Base-by-base conservation (phyloP, 1,140 invertebrate genomes). In the Hycleus cichorii region DNA sequence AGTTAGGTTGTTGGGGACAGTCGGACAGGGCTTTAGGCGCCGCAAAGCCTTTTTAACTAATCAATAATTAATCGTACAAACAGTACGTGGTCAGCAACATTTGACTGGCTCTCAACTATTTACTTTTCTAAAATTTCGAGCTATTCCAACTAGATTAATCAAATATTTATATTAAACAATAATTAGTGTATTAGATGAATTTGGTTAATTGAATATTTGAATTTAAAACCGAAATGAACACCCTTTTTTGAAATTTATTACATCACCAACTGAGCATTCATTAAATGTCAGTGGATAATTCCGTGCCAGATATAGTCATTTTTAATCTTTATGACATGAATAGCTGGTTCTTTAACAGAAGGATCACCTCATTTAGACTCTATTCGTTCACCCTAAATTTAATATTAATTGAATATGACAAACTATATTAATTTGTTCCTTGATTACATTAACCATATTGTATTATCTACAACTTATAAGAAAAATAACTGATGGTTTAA, bases 341-440 rank as follows among this genome's bases (percentile, higher is more conserved):
- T 58, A 58, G 40, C 11, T 47, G 44, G 25, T 56, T 48, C 44
- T 56, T 39, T 56, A 46, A 39, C 11, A 47, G 53, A 47, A 47
- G 53, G 51, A 53, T 53, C 43, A 42, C 51, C 43, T 59, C 57
- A 63, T 59, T 60, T 63, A 61, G 49, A 58, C 56, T 49, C 40
- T 39, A 39, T 50, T 59, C 51, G 26, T 54, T 40, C 32, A 32
- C 32, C 32, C 32, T 7, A 32, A 4, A 5, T 32, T 6, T 12
- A 46, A 62, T 62, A 64, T 62, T 64, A 64, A 64, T 64, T 64
- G 60, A 62, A 60, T 49, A 62, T 59, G 63, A 64, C 63, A 59
- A 47, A 53, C 52, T 63, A 39, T 57, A 63, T 63, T 63, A 59
- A 63, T 63, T 53, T 57, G 58, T 47, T 57, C 51, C 54, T 38